Evolutionary conservation across 2,113 vertebrate genomes (phyloP).

Genomic region (Petrocephalus zakoni): DNA sequence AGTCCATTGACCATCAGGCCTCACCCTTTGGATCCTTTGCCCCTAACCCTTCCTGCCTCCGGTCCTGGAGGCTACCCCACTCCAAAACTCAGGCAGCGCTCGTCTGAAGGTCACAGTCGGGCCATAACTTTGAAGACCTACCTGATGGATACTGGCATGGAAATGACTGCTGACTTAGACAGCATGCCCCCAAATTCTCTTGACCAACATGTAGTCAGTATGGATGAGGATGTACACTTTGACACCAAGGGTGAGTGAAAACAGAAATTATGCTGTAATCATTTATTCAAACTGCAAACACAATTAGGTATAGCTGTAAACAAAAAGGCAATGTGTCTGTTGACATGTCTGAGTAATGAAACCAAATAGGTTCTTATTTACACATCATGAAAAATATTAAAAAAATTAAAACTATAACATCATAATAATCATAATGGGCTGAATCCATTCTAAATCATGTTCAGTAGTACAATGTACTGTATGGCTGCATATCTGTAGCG

Average conservation of each 20-base stretch:
- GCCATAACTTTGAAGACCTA: neutral
- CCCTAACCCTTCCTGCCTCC: neutral
- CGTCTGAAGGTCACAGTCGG: neutral
- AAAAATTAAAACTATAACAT: neutral
- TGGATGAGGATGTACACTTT: conserved; percentile 68
- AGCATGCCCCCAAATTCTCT: conserved; percentile 32
- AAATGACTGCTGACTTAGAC: conserved; percentile 31
- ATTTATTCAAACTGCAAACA: neutral
- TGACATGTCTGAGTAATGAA: neutral
- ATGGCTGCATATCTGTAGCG: neutral
- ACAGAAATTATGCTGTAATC: neutral
- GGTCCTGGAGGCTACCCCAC: neutral
- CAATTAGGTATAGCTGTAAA: neutral
- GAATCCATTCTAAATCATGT: neutral
- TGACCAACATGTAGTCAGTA: conserved; percentile 45
- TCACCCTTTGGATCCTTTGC: neutral
- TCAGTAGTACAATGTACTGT: neutral
- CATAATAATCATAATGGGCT: neutral
- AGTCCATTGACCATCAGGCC: conserved; percentile 24
- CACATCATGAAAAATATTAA: neutral
- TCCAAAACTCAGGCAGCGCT: conserved; percentile 8
- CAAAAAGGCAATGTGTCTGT: neutral
- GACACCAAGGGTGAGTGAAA: conserved; percentile 70
- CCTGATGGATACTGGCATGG: conserved; percentile 2
- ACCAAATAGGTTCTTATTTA: neutral